phyloP scores from a whole-genome alignment of 1,140 invertebrate species.

The Drosophila lini region DNA sequence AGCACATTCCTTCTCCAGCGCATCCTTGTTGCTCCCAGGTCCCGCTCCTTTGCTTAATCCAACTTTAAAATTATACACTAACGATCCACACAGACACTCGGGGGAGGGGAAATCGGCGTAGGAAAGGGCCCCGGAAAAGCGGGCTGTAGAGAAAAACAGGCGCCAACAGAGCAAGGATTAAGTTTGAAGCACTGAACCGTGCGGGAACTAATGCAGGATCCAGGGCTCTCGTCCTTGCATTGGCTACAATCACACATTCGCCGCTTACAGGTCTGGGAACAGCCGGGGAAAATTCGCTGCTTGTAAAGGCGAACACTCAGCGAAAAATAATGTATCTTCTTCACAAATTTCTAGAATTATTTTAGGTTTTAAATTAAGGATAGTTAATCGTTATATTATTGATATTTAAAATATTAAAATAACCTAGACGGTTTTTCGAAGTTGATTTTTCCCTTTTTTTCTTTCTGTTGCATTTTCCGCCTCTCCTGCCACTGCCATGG shows the following conservation, averaged over 20 bases:
- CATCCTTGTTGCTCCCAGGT: constrained; percentile 13
- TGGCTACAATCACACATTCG: constrained; percentile 72
- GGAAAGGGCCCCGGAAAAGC: constrained; percentile 28
- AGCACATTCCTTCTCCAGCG: constrained; percentile 59
- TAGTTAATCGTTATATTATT: too few species aligned
- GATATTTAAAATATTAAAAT: too few species aligned
- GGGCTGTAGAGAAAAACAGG: constrained; percentile 15
- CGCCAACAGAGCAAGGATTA: constrained; percentile 70
- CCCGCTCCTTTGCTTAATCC: constrained; percentile 66
- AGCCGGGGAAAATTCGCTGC: constrained; percentile 5
- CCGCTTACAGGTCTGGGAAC: constrained; percentile 23
- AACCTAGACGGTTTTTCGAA: not conserved
- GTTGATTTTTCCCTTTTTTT: constrained; percentile 11
- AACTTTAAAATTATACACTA: constrained; percentile 83
- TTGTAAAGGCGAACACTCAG: not conserved
- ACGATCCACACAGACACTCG: constrained; percentile 54
- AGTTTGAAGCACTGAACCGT: constrained; percentile 80
- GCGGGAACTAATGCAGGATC: constrained; percentile 73
- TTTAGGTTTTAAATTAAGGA: too few species aligned
- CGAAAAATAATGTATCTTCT: not conserved
- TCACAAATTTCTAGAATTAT: not conserved
- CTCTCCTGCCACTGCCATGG: constrained; percentile 4
- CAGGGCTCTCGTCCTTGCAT: constrained; percentile 78
- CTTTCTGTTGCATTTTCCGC: constrained; percentile 19
- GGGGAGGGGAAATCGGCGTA: not conserved